Conservation (phyloP, 2,113 vertebrate genomes). For the Orthonyx spaldingii region DNA sequence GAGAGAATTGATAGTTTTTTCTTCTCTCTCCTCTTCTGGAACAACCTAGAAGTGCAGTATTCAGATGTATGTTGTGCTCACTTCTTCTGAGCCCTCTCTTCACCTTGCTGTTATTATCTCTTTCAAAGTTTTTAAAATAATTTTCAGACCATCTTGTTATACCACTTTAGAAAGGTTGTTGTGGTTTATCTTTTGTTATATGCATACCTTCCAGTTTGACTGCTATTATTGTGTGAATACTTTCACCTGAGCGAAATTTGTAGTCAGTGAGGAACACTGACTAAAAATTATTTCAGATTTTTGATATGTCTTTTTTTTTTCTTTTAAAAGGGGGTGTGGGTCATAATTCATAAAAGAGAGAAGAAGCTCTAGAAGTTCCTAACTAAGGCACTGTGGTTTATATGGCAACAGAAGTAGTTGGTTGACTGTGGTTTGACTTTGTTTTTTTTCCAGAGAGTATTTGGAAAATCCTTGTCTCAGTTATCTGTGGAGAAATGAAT, state of each 20-base stretch:
- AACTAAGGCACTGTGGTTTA: background rate
- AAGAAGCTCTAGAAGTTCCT: background rate
- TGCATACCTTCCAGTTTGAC: background rate
- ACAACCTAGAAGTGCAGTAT: background rate
- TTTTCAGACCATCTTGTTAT: background rate
- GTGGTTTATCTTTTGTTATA: background rate
- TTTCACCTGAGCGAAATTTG: background rate
- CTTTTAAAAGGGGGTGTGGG: fast-evolving
- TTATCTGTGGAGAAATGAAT: background rate
- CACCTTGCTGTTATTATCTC: background rate
- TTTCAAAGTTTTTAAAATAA: background rate
- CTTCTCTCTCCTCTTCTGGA: background rate
- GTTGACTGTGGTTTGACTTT: background rate
- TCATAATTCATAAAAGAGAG: background rate
- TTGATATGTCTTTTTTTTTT: background rate
- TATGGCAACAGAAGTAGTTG: background rate
- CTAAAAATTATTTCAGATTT: background rate
- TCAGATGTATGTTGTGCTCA: background rate
- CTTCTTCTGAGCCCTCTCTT: background rate
- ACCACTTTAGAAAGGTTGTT: background rate
- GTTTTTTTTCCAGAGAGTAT: background rate
- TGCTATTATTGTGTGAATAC: background rate
- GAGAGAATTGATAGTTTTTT: background rate
- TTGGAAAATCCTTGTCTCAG: background rate
- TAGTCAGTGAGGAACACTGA: background rate